These are phyloP conservation scores for Apodemia zela DNA, from an alignment of 2,888 invertebrate species.

Conservation along the genomic window DNA sequence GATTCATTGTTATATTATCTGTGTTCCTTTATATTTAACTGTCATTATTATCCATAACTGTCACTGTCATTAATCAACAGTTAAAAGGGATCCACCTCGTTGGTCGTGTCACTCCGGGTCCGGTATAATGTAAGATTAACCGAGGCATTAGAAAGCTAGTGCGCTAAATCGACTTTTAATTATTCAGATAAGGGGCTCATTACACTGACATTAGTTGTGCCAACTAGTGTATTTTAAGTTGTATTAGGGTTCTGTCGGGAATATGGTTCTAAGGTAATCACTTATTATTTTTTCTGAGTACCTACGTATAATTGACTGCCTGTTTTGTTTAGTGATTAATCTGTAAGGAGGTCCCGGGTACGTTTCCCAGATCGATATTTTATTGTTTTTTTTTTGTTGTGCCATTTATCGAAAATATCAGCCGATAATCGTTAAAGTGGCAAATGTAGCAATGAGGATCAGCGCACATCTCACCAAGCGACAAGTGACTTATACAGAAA, in stretches of 20 bases:
- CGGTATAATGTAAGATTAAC: constrained; percentile 38
- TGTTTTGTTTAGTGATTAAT: no score
- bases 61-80: constrained; percentile 55
- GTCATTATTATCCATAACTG: constrained; percentile 35
- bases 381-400: no score
- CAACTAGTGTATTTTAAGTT: constrained; percentile 56
- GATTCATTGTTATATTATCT: neutral
- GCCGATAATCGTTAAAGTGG: no score
- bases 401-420: no score
- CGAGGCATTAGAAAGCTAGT: constrained; percentile 57
- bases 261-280: neutral
- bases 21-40: constrained; percentile 15
- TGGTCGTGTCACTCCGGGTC: constrained; percentile 44
- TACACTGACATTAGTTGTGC: constrained; percentile 68
- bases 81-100: constrained; percentile 57
- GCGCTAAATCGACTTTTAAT: constrained; percentile 77
- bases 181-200: constrained; percentile 75
- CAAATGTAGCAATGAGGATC: no score
- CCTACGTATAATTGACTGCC: no score
- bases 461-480: no score
- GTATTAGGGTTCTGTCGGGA: constrained; percentile 46
- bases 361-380: no score
- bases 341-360: no score
- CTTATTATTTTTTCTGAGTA: neutral
- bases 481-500: no score